Conservation (phyloP, 2,113 vertebrate genomes). For the Lynx canadensis region DNA sequence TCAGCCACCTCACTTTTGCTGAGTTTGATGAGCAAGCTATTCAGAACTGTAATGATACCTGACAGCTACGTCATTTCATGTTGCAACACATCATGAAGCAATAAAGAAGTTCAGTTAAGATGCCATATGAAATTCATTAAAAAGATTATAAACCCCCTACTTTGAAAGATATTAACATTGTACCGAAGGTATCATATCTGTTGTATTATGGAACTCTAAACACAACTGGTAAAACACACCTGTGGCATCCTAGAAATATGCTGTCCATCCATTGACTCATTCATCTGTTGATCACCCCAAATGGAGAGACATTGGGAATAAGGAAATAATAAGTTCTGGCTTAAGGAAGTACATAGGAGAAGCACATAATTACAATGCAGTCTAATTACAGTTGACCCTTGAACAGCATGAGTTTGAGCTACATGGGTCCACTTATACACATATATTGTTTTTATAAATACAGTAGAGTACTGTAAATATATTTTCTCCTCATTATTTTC, state of each 20-base stretch:
- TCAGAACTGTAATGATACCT: background rate
- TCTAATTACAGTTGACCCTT: background rate
- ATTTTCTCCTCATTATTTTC: background rate
- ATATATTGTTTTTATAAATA: background rate
- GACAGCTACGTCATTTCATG: background rate
- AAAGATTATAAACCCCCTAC: background rate
- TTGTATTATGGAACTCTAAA: background rate
- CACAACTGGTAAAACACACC: background rate
- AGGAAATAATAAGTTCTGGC: background rate
- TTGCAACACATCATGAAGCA: background rate
- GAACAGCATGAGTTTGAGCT: background rate
- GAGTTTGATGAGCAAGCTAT: background rate
- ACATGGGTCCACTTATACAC: background rate
- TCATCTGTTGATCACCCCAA: background rate
- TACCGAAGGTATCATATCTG: background rate
- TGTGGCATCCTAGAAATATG: background rate
- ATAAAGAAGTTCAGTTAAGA: background rate
- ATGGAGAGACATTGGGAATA: background rate
- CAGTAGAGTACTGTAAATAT: background rate
- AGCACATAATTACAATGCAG: background rate
- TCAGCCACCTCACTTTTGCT: background rate
- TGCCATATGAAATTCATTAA: background rate
- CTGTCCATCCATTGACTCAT: background rate
- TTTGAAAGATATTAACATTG: background rate
- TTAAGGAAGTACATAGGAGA: background rate